These are phyloP conservation scores for Malurus splendens DNA, from an alignment of 2,797 vertebrate species.

Conservation along the genomic window DNA sequence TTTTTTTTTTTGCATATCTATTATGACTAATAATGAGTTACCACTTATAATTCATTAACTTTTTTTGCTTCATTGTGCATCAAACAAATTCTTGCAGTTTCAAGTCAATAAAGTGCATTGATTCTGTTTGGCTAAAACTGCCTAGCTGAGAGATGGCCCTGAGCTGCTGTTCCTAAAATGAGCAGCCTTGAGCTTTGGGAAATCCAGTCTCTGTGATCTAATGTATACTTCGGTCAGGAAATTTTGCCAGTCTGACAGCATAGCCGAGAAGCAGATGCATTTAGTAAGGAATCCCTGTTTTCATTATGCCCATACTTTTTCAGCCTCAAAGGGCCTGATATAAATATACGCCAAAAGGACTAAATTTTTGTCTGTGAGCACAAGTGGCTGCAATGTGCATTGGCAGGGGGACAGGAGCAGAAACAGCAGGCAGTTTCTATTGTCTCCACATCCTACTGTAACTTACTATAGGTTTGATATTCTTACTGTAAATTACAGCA, in stretches of 20 bases:
- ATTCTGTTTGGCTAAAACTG: neutral
- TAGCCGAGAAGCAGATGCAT: neutral
- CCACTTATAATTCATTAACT: neutral
- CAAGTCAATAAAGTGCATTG: neutral
- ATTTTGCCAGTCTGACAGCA: neutral
- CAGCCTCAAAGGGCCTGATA: neutral
- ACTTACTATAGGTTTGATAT: neutral
- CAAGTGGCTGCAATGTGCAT: neutral
- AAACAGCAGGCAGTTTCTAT: neutral
- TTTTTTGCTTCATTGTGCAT: neutral
- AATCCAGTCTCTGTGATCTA: neutral
- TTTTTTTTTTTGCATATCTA: neutral
- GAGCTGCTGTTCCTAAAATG: neutral
- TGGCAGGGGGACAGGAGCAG: neutral
- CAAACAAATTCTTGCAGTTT: neutral
- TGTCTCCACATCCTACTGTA: neutral
- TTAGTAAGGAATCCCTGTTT: neutral
- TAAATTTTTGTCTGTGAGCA: neutral
- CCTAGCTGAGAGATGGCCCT: neutral
- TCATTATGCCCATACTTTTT: neutral
- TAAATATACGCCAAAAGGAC: neutral
- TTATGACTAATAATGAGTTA: neutral
- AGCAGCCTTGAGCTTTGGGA: neutral
- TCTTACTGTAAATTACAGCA: neutral
- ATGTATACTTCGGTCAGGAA: neutral